These are phyloP conservation scores for Argentina silus DNA, from an alignment of 2,797 vertebrate genomes.

Conservation along the genomic window DNA sequence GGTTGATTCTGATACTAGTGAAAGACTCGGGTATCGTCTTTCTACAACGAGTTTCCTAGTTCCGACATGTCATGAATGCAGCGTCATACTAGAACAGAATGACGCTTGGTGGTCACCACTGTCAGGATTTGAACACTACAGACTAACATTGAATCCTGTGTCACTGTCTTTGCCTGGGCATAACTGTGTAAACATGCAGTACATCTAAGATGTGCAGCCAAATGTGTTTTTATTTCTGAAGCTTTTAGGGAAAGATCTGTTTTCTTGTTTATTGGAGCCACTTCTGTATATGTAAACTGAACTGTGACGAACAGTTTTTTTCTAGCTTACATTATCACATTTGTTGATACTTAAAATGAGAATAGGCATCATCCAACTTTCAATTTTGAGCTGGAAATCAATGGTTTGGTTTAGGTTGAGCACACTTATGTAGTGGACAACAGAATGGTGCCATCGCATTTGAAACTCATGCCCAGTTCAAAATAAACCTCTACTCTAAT, in stretches of 20 bases:
- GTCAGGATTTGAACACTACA: conserved; percentile 66
- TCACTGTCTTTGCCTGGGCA: conserved; percentile 50
- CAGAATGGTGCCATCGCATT: conserved; percentile 38
- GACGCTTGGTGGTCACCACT: conserved; percentile 40
- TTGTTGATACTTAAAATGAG: conserved; percentile 36
- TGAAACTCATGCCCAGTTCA: neutral
- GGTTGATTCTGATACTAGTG: no score
- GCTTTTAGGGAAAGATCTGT: conserved; percentile 41
- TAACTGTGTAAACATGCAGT: conserved; percentile 46
- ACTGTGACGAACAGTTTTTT: conserved; percentile 33
- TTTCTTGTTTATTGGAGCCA: neutral
- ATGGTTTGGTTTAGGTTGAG: conserved; percentile 22
- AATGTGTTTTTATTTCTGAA: conserved; percentile 10
- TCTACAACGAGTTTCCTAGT: no score
- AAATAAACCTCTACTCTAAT: no score
- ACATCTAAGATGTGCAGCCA: neutral
- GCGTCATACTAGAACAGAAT: no score
- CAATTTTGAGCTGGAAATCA: neutral
- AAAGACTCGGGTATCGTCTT: no score
- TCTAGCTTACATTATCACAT: conserved; percentile 7
- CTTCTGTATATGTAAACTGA: conserved; percentile 24
- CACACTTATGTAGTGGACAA: conserved; percentile 9
- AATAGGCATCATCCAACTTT: neutral
- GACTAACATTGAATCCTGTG: conserved; percentile 48
- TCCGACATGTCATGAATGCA: no score